Base-by-base conservation (phyloP, 2,888 invertebrate species). In the Polia nebulosa region DNA sequence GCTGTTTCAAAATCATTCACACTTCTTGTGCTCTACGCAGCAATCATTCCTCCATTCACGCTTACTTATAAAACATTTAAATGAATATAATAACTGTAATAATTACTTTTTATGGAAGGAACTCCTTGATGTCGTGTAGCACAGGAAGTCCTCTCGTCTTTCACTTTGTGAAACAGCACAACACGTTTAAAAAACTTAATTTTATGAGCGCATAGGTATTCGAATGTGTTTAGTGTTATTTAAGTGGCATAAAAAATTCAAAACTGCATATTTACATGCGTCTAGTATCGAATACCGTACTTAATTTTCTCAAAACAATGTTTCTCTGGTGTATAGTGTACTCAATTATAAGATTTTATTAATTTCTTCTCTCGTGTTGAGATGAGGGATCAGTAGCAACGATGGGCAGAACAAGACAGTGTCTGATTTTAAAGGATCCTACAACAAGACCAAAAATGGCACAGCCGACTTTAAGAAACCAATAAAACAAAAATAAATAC, bases 11-110 rank as follows among this genome's bases (percentile, higher is more conserved):
- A 51, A 57, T n/a, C 93, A 88, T 90, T 89, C 93, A 91, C 72
- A 90, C 94, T 92, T 92, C 94, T 89, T 92, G 95, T 94, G 94
- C 94, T 93, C 89, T 83, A 93, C 93, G 93, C 90, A 89, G 84
- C 93, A 83, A 78, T 82, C 94, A 93, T 92, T 91, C 93, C 92
- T 87, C 91, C 92, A 90, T 90, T 87, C 94, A 94, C 76, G 85
- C 93, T 72, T 76, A 72, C 71, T 55, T 65, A 64, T 44, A 55
- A 57, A 64, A 69, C 65, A 76, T 59, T 49, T 32, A 20, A 69
- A 78, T 78, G 70, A 80, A 79, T 61, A 75, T 74, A 55, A 66
- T 78, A 82, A 72, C 57, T 80, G 57, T 60, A 34, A 85, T 90
- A 90, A 83, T 90, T 92, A 93, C 91, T 90, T 88, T 83, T 79